Percentiles rank a stretch among this genome's conserved stretches.
Evolutionary conservation across 2,888 invertebrate genomes (phyloP).

Genomic region (Hoplodrina ambigua): DNA sequence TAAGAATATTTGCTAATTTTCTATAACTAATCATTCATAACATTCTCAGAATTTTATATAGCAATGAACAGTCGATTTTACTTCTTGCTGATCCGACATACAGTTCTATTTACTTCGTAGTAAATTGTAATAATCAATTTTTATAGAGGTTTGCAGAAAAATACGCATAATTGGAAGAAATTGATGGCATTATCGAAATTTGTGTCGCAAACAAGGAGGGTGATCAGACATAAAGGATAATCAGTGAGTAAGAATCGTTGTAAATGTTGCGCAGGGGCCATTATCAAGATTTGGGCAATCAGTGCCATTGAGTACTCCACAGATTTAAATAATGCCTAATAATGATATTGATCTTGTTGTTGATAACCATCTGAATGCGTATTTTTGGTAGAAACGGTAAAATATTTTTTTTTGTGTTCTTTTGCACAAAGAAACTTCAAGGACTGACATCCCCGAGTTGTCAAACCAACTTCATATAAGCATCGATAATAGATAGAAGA

Average conservation of each 20-base stretch:
- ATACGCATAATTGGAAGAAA: conserved; percentile 57
- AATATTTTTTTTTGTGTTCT: background rate
- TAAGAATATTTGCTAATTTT: conserved; percentile 10
- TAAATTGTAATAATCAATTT: conserved; percentile 24
- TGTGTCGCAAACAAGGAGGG: conserved; percentile 73
- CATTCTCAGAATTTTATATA: conserved; percentile 9
- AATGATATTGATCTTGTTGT: conserved; percentile 61
- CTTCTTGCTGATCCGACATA: background rate
- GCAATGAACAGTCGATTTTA: background rate
- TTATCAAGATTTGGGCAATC: conserved; percentile 88
- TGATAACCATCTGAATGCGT: conserved; percentile 37
- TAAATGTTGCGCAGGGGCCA: conserved; percentile 69
- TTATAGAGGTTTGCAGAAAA: conserved; percentile 49
- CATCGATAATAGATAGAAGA: too few relatives aligned
- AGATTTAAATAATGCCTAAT: conserved; percentile 64
- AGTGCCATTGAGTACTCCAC: conserved; percentile 76
- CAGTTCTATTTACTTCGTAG: conserved; percentile 2
- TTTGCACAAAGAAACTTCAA: too few relatives aligned
- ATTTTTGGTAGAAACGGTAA: conserved; percentile 15
- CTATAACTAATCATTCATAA: conserved; percentile 13
- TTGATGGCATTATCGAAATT: conserved; percentile 56
- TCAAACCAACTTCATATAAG: too few relatives aligned
- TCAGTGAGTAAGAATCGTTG: conserved; percentile 68
- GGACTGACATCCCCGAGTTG: too few relatives aligned
- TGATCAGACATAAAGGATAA: conserved; percentile 77